Percentiles rank a stretch among this genome's conserved stretches.
Conservation (phyloP, 1,140 invertebrate species). For the Lordiphosa collinella region DNA sequence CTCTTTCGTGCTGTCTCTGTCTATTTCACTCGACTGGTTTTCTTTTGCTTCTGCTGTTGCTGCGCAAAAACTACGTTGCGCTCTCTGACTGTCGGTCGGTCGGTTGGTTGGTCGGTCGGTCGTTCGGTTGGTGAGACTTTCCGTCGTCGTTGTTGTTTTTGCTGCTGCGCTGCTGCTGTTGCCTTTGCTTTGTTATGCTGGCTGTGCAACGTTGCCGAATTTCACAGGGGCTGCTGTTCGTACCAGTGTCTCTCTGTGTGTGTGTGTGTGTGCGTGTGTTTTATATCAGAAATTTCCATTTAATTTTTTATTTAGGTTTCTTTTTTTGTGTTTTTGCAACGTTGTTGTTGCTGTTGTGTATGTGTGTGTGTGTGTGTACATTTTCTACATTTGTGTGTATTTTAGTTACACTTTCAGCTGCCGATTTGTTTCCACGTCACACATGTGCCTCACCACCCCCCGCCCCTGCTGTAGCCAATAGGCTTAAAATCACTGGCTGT, state of each 20-base stretch:
- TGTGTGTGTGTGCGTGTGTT: slow-evolving; percentile 39
- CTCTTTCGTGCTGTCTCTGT: neutral
- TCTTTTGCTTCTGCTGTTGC: slow-evolving; percentile 42
- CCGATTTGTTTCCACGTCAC: too few species aligned
- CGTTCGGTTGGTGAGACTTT: slow-evolving; percentile 32
- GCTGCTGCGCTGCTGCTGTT: slow-evolving; percentile 2
- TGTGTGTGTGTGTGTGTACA: slow-evolving; percentile 12
- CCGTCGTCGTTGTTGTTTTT: slow-evolving; percentile 22
- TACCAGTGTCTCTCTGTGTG: slow-evolving; percentile 3
- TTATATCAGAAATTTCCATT: slow-evolving; percentile 77
- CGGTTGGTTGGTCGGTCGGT: slow-evolving; percentile 16
- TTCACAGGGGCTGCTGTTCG: slow-evolving; percentile 38
- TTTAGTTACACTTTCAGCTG: slow-evolving; percentile 63
- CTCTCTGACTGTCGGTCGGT: slow-evolving; percentile 37
- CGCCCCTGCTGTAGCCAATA: too few species aligned
- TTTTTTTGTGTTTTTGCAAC: slow-evolving; percentile 48
- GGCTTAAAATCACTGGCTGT: too few species aligned
- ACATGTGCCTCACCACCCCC: too few species aligned
- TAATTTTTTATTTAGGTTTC: slow-evolving; percentile 76
- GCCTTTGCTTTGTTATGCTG: slow-evolving; percentile 26
- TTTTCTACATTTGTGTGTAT: slow-evolving; percentile 42
- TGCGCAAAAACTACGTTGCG: slow-evolving; percentile 59
- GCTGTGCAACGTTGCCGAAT: slow-evolving; percentile 58
- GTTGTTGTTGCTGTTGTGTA: slow-evolving; percentile 26
- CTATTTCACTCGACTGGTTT: neutral